Evolutionary conservation across 2,113 vertebrate species (phyloP).

Genomic region (Cettia cetti): DNA sequence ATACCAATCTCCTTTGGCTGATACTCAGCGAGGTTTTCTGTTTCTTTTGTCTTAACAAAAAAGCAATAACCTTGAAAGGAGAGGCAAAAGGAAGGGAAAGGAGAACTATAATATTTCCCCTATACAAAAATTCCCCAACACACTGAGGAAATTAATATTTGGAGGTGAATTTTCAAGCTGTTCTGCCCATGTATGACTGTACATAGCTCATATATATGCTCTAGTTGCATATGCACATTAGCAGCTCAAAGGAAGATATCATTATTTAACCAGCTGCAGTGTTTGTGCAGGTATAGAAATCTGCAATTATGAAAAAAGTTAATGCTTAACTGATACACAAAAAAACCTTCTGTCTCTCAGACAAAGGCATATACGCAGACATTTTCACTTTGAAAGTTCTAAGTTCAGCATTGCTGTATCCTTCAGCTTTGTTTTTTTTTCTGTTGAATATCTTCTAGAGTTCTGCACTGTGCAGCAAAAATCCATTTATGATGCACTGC

Average conservation of each 20-base stretch:
- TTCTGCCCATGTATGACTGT: not conserved
- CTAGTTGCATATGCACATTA: not conserved
- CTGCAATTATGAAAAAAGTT: not conserved
- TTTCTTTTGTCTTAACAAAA: constrained; percentile 41
- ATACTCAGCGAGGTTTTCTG: constrained; percentile 7
- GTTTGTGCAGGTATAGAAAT: not conserved
- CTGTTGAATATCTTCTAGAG: not conserved
- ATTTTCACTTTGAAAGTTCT: not conserved
- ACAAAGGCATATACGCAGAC: not conserved
- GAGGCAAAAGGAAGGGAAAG: not conserved
- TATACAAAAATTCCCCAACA: not conserved
- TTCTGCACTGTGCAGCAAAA: not conserved
- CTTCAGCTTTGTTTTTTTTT: not conserved
- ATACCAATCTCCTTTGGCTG: constrained; percentile 6
- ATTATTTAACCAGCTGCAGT: not conserved
- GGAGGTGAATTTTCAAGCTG: not conserved
- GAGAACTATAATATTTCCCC: not conserved
- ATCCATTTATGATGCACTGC: not conserved
- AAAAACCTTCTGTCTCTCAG: not conserved
- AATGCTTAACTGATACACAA: not conserved
- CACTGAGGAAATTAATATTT: not conserved
- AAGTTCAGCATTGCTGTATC: not conserved
- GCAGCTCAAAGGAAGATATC: not conserved
- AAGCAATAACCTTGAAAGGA: constrained; percentile 46
- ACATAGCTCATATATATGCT: not conserved